These are phyloP conservation scores for Tethya wilhelma DNA, from an alignment of 37 sponge, comb jelly and placozoan genomes.

Conservation along the genomic window DNA sequence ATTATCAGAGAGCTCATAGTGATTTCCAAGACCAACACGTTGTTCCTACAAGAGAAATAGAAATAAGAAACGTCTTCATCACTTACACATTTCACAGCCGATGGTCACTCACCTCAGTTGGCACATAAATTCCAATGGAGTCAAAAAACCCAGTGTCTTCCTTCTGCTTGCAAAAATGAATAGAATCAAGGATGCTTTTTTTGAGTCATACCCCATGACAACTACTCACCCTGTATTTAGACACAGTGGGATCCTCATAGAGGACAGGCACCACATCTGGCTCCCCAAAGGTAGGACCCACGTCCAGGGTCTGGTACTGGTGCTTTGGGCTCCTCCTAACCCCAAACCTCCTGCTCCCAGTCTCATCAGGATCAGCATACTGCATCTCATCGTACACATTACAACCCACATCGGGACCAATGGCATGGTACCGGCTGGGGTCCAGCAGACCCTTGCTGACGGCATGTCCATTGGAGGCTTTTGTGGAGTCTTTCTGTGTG, in stretches of 20 bases:
- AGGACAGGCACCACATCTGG: not conserved
- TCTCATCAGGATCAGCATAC: not conserved
- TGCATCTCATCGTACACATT: not conserved
- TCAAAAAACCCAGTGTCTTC: not conserved
- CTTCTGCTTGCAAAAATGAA: not conserved
- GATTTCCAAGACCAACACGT: conserved; percentile 1
- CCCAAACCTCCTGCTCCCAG: not conserved
- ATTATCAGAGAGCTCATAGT: not conserved
- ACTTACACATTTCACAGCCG: not conserved
- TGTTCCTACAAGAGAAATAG: conserved; percentile 7
- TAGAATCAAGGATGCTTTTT: not conserved
- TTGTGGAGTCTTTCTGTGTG: not conserved
- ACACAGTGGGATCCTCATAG: conserved; percentile 12
- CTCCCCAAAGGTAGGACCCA: not conserved
- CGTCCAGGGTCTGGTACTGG: not conserved
- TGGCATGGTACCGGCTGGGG: not conserved
- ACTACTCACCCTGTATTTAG: conserved; percentile 18
- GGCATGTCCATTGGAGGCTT: not conserved
- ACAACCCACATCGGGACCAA: conserved; percentile 2
- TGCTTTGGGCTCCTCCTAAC: not conserved
- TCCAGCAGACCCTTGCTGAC: not conserved
- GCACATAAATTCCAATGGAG: conserved; percentile 4
- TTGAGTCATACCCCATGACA: not conserved
- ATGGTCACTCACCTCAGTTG: conserved; percentile 16
- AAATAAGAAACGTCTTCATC: not conserved